These are phyloP conservation scores for Scaptomyza cyrtandrae DNA, from an alignment of 2,888 invertebrate species.

Conservation along the genomic window DNA sequence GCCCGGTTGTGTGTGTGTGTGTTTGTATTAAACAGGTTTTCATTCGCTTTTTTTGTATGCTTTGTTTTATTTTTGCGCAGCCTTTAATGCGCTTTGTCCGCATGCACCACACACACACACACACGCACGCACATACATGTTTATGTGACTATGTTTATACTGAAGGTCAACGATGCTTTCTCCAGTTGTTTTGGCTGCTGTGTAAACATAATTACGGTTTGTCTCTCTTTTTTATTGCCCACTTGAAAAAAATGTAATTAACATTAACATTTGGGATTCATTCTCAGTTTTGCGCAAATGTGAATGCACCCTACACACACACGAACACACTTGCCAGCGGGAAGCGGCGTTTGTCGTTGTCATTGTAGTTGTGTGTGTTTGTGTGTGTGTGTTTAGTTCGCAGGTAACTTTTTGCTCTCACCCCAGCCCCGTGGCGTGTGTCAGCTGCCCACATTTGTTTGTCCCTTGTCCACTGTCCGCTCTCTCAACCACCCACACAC, in stretches of 20 bases:
- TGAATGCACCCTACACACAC: slow-evolving; percentile 45
- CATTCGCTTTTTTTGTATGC: slow-evolving; percentile 51
- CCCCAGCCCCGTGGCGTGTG: slow-evolving; percentile 48
- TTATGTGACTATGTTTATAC: slow-evolving; percentile 17
- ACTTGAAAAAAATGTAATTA: slow-evolving; percentile 64
- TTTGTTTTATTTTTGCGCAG: slow-evolving; percentile 52
- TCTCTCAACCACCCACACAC: slow-evolving; percentile 52
- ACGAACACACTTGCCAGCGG: slow-evolving; percentile 9
- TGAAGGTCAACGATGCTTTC: slow-evolving; percentile 67
- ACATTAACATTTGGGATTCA: slow-evolving; percentile 39
- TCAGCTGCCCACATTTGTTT: slow-evolving; percentile 54
- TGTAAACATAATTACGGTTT: slow-evolving; percentile 58
- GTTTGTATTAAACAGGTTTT: slow-evolving; percentile 55
- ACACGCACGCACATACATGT: background rate
- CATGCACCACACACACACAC: slow-evolving; percentile 13
- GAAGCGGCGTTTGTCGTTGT: slow-evolving; percentile 16
- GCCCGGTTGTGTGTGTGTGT: slow-evolving; percentile 6
- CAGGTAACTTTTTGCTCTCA: slow-evolving; percentile 34
- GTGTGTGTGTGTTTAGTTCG: slow-evolving; percentile 19
- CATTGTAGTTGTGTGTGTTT: slow-evolving; percentile 22
- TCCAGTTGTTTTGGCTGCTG: slow-evolving; percentile 57
- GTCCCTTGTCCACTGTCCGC: slow-evolving; percentile 1
- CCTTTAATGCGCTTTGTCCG: slow-evolving; percentile 59
- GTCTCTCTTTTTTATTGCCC: slow-evolving; percentile 33
- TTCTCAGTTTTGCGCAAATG: slow-evolving; percentile 46